Conservation (phyloP, 2,113 vertebrate species). For the Nycticryphes semicollaris region DNA sequence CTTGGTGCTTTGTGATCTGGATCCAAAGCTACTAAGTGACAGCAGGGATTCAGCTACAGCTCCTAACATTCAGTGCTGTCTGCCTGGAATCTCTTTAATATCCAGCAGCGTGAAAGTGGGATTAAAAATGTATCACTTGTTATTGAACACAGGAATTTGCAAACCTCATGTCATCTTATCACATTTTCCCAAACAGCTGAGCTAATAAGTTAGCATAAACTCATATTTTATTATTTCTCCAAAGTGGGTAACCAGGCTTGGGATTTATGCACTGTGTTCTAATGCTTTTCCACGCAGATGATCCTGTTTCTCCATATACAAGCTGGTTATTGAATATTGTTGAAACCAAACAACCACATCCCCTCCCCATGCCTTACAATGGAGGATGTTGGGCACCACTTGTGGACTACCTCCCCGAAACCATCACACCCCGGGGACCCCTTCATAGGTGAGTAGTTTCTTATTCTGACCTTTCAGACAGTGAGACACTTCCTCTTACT, state of each 20-base stretch:
- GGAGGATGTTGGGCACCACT: slow-evolving; percentile 98
- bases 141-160: slow-evolving; percentile 27
- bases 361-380: slow-evolving; percentile 94
- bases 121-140: slow-evolving; percentile 51
- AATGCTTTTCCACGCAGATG: slow-evolving; percentile 74
- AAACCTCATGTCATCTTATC: background rate
- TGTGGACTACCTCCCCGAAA: slow-evolving; percentile 97
- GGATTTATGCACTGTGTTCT: background rate
- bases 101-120: slow-evolving; percentile 22
- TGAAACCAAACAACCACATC: slow-evolving; percentile 91
- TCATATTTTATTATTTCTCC: background rate
- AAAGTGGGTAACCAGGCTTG: background rate
- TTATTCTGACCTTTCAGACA: background rate
- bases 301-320: slow-evolving; percentile 92
- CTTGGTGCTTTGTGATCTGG: slow-evolving; percentile 39
- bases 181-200: background rate
- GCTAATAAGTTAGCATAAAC: background rate
- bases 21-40: slow-evolving; percentile 19
- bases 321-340: slow-evolving; percentile 92
- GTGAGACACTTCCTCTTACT: background rate
- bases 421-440: slow-evolving; percentile 91
- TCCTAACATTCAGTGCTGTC: background rate
- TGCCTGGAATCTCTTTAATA: slow-evolving; percentile 43
- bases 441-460: slow-evolving; percentile 86
- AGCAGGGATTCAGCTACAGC: slow-evolving; percentile 26